phyloP scores from a whole-genome alignment of 2,888 invertebrate species.

The Xestia sexstrigata region DNA sequence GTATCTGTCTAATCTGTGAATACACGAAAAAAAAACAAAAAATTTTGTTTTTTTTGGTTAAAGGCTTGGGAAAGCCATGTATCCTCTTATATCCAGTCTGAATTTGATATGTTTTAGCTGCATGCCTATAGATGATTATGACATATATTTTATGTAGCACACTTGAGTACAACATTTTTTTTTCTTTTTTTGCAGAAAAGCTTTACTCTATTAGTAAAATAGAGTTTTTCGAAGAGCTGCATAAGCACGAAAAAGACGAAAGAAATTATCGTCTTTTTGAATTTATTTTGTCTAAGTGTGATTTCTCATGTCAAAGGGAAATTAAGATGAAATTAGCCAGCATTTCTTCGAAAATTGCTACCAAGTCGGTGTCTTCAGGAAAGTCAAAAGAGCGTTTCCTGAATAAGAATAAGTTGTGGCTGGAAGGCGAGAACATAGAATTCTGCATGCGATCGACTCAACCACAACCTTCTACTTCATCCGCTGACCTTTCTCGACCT shows the following conservation, averaged over 20 bases:
- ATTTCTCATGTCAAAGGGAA: neutral
- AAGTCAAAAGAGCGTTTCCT: too few species aligned
- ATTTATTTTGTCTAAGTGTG: slow-evolving; percentile 14
- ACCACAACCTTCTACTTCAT: too few species aligned
- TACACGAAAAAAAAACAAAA: slow-evolving; percentile 2
- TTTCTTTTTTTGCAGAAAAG: neutral
- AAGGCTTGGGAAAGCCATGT: slow-evolving; percentile 11
- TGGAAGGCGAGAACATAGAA: neutral
- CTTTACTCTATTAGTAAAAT: slow-evolving; percentile 7
- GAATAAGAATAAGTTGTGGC: too few species aligned
- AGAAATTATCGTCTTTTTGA: slow-evolving; percentile 16
- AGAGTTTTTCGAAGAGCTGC: slow-evolving; percentile 18
- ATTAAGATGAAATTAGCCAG: too few species aligned
- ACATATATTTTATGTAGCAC: slow-evolving; percentile 9
- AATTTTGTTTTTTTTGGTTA: neutral
- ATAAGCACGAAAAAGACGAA: slow-evolving; percentile 17
- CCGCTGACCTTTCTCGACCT: too few species aligned
- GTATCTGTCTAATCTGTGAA: neutral
- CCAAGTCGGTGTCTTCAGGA: too few species aligned
- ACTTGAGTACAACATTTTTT: neutral
- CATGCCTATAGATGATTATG: neutral
- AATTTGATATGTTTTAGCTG: slow-evolving; percentile 6
- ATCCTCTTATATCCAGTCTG: neutral
- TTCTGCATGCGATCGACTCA: neutral
- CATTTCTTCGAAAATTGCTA: too few species aligned